Conservation (phyloP, 1,140 invertebrate genomes). For the Yoshiicerus persimilis region DNA sequence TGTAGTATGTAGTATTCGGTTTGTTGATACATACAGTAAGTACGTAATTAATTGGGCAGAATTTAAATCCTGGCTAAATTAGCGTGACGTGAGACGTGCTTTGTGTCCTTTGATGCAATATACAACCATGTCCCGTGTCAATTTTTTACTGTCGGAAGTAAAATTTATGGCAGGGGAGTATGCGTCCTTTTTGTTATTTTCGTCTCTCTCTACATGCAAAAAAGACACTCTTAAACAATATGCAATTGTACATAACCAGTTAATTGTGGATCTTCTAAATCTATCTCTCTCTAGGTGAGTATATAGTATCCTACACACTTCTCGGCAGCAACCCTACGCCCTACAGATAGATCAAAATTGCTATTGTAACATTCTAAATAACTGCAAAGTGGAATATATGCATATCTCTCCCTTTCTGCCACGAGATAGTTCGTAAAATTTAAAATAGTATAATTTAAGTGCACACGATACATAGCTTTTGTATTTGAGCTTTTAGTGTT, state of each 20-base stretch:
- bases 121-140: constrained; percentile 3
- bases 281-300: no score
- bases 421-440: no score
- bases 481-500: no score
- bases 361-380: no score
- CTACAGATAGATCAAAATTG: no score
- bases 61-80: constrained; percentile 18
- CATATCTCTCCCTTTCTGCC: no score
- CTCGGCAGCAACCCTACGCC: no score
- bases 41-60: constrained; percentile 17
- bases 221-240: background rate
- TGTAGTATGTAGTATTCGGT: background rate
- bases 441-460: no score
- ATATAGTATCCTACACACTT: no score
- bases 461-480: no score
- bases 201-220: background rate
- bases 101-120: constrained; percentile 6
- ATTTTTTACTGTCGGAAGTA: constrained; percentile 13
- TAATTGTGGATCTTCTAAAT: background rate
- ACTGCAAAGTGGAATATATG: no score
- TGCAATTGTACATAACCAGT: background rate
- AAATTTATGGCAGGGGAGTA: background rate
- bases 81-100: constrained; percentile 3
- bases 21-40: constrained; percentile 17
- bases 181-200: constrained; percentile 5